phyloP scores from a whole-genome alignment of 2,797 vertebrate genomes.

The Dicrostonyx torquatus region DNA sequence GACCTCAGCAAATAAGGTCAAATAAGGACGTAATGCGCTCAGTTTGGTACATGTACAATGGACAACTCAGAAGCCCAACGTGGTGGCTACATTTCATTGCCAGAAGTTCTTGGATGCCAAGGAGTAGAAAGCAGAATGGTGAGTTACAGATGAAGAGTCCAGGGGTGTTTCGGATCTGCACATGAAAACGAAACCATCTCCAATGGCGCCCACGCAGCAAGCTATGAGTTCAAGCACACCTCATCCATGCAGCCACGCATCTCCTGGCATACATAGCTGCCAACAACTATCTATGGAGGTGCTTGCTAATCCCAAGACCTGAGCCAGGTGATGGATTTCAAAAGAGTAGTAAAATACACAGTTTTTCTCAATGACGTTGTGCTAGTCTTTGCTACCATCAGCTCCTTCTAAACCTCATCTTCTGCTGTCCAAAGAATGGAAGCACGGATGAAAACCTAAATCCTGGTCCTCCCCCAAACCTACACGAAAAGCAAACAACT shows the following conservation, averaged over 20 bases:
- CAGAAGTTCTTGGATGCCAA: constrained; percentile 7
- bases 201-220: accelerated
- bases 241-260: neutral
- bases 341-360: neutral
- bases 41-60: neutral
- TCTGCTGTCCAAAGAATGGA: neutral
- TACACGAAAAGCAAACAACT: neutral
- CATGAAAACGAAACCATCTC: neutral
- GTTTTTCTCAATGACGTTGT: neutral
- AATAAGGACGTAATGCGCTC: neutral
- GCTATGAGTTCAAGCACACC: neutral
- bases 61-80: neutral
- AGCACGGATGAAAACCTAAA: neutral
- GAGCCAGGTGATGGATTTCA: neutral
- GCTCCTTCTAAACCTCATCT: constrained; percentile 30
- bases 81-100: neutral
- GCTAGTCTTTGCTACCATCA: neutral
- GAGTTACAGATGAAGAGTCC: neutral
- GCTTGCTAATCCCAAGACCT: neutral
- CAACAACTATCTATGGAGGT: neutral
- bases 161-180: neutral
- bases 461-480: neutral
- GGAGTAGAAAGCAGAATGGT: neutral
- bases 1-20: neutral
- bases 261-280: neutral